Percentiles rank a stretch among this genome's conserved stretches.
phyloP scores from a whole-genome alignment of 2,113 vertebrate species.

The Pseudorhombus dupliciocellatus region DNA sequence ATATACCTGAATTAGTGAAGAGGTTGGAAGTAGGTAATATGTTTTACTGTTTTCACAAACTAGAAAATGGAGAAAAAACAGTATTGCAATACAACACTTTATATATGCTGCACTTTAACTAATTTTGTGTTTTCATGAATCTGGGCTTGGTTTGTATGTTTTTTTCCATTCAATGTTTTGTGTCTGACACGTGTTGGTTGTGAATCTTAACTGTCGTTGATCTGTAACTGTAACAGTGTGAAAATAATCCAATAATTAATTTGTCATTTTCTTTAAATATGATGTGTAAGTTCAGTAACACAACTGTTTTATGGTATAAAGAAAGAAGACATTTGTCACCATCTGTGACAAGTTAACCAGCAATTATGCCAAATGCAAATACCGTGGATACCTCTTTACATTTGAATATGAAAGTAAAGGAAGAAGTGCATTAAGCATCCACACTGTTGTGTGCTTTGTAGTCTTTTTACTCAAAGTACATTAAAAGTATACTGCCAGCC shows the following conservation, averaged over 20 bases:
- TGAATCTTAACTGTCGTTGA: constrained; percentile 46
- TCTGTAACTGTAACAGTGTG: not conserved
- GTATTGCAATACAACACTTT: constrained; percentile 7
- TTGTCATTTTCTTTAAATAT: not conserved
- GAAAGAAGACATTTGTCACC: no score
- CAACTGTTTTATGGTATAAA: not conserved
- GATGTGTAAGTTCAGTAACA: not conserved
- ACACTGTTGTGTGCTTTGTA: no score
- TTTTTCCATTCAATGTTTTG: constrained; percentile 17
- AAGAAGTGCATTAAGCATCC: no score
- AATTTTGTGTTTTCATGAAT: constrained; percentile 22
- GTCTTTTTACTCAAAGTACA: no score
- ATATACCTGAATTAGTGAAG: not conserved
- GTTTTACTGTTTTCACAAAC: constrained; percentile 14
- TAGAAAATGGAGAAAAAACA: not conserved
- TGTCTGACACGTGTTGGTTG: constrained; percentile 36
- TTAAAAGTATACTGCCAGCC: no score
- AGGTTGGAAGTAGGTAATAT: not conserved
- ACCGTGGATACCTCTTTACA: no score
- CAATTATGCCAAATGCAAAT: no score
- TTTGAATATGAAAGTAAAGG: no score
- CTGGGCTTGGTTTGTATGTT: not conserved
- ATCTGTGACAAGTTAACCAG: no score
- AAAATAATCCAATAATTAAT: not conserved
- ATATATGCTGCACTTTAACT: constrained; percentile 67